A percentile compares a stretch with the other conserved stretches of the same genome.
These are phyloP conservation scores for Hymenopus coronatus DNA, from an alignment of 2,888 invertebrate genomes.

Conservation along the genomic window DNA sequence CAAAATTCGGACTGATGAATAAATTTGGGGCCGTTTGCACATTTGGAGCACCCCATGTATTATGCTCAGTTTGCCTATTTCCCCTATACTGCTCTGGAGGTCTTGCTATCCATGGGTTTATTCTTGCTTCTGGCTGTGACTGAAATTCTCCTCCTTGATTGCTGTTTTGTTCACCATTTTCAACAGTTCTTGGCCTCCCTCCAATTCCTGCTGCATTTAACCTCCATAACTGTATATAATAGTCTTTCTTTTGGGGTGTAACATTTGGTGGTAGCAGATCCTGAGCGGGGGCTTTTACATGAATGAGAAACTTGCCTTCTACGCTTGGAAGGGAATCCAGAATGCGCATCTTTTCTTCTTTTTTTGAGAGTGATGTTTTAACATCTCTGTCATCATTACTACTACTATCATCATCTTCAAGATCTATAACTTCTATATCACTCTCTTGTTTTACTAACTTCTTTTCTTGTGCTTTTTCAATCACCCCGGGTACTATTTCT, in stretches of 20 bases:
- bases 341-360: slow-evolving; percentile 4
- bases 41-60: neutral
- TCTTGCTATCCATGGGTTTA: neutral
- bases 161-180: neutral
- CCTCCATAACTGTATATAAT: slow-evolving; percentile 11
- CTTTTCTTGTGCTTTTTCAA: neutral
- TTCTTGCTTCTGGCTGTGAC: neutral
- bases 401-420: neutral
- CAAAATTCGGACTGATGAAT: neutral
- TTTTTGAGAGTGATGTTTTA: neutral
- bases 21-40: neutral
- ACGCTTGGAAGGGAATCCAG: slow-evolving; percentile 17
- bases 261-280: slow-evolving; percentile 14
- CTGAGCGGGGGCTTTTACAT: slow-evolving; percentile 8
- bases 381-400: neutral
- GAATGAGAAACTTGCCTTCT: slow-evolving; percentile 12
- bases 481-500: neutral
- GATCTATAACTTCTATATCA: slow-evolving; percentile 3
- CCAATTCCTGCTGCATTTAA: slow-evolving; percentile 13
- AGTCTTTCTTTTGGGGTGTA: slow-evolving; percentile 19
- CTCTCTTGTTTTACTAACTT: neutral
- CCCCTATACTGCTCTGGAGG: neutral
- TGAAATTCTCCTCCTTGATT: neutral
- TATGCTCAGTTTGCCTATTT: too few relatives aligned
- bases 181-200: neutral